Conservation (phyloP, 2,888 invertebrate species). For the Mycalesis mineus region DNA sequence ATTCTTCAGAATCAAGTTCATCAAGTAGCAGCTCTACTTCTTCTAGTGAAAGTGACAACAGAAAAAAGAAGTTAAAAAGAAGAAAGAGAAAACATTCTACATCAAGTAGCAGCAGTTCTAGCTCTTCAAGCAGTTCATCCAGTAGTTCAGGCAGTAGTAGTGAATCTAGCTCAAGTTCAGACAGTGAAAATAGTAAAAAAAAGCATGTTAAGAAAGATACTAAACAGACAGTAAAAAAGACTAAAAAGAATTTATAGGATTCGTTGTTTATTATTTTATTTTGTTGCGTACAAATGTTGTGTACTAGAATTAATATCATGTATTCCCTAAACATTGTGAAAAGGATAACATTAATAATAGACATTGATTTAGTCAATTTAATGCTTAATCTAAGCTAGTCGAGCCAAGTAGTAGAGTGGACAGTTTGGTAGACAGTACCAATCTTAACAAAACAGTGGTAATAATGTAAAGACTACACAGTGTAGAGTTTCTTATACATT, state of each 20-base stretch:
- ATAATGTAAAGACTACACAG: too few species aligned
- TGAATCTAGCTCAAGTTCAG: constrained; percentile 55
- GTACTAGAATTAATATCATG: too few species aligned
- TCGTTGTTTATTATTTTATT: neutral
- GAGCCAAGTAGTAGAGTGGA: too few species aligned
- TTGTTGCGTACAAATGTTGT: constrained; percentile 7
- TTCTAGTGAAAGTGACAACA: constrained; percentile 54
- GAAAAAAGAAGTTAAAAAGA: constrained; percentile 45
- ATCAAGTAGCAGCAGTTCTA: constrained; percentile 53
- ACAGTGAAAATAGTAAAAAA: constrained; percentile 48
- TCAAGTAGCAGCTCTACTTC: constrained; percentile 59
- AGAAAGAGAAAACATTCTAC: constrained; percentile 54
- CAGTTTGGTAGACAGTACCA: too few species aligned
- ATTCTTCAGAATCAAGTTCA: constrained; percentile 55
- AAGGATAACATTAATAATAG: too few species aligned
- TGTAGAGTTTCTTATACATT: too few species aligned
- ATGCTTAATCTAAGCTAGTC: too few species aligned
- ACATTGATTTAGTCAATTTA: too few species aligned
- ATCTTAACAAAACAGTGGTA: too few species aligned
- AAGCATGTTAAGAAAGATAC: constrained; percentile 38
- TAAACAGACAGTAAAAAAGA: constrained; percentile 44
- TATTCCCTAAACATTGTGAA: too few species aligned
- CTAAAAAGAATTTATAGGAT: constrained; percentile 33
- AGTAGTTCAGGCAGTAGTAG: constrained; percentile 53
- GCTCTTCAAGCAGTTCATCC: constrained; percentile 52